Conservation (phyloP, 2,888 invertebrate species). For the Melikaiella ostensackeni region DNA sequence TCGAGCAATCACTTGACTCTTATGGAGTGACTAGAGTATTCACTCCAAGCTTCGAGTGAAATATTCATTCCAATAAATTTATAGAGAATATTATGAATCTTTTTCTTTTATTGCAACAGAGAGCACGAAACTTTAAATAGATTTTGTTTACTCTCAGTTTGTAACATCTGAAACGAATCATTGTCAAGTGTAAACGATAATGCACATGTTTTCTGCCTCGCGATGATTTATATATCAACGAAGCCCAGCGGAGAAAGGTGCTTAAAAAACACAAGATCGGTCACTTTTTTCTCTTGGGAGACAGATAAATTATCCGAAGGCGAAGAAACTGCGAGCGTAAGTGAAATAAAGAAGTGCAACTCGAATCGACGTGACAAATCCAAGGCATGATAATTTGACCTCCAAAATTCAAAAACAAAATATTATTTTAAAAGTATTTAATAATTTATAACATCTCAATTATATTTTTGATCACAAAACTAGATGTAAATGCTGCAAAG, state of each 20-base stretch:
- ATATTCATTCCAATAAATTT: too few relatives aligned
- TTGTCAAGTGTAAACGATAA: slow-evolving; percentile 5
- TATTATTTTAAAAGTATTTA: background rate
- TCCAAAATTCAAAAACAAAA: background rate
- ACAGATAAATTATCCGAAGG: background rate
- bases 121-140: background rate
- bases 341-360: slow-evolving; percentile 3
- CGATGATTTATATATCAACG: background rate
- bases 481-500: too few relatives aligned
- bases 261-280: background rate
- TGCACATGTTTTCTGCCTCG: slow-evolving; percentile 12
- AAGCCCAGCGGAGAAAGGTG: background rate
- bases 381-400: background rate
- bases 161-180: slow-evolving; percentile 14
- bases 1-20: too few relatives aligned
- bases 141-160: background rate
- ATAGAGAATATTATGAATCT: background rate
- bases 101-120: background rate
- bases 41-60: too few relatives aligned
- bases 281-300: background rate
- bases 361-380: background rate
- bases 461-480: too few relatives aligned
- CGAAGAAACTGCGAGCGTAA: background rate
- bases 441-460: too few relatives aligned
- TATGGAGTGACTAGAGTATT: too few relatives aligned